Evolutionary conservation across 1,140 invertebrate genomes (phyloP).

Genomic region (Drosophila navojoa): DNA sequence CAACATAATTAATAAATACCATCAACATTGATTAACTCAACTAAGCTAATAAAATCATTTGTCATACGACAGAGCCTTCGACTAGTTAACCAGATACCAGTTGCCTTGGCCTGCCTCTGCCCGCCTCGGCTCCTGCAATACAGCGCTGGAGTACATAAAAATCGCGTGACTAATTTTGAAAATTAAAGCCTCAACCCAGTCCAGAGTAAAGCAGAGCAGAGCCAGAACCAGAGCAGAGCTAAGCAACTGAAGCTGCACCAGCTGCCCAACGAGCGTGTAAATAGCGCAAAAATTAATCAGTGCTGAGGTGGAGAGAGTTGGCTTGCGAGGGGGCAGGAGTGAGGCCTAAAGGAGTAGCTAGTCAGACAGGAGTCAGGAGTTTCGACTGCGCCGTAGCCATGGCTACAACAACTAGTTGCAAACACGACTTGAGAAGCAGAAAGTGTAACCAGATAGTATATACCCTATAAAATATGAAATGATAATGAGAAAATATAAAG

Average conservation of each 20-base stretch:
- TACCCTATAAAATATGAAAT: not conserved
- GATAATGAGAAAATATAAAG: too few relatives aligned
- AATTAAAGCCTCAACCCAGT: slow-evolving; percentile 63
- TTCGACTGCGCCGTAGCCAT: not conserved
- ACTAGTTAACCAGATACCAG: slow-evolving; percentile 59
- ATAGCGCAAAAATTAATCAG: slow-evolving; percentile 82
- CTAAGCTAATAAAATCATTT: slow-evolving; percentile 83
- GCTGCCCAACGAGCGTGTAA: slow-evolving; percentile 75
- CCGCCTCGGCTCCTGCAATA: slow-evolving; percentile 6
- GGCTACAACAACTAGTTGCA: slow-evolving; percentile 10
- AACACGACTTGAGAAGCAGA: not conserved
- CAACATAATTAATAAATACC: slow-evolving; percentile 83
- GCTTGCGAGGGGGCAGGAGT: slow-evolving; percentile 5
- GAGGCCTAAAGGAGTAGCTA: slow-evolving; percentile 6
- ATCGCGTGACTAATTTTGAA: slow-evolving; percentile 80
- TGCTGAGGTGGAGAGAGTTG: slow-evolving; percentile 18
- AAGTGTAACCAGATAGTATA: not conserved
- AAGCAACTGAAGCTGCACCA: slow-evolving; percentile 38
- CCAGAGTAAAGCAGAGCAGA: not conserved
- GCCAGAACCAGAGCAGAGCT: not conserved
- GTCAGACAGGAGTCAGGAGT: slow-evolving; percentile 12
- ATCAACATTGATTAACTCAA: slow-evolving; percentile 83
- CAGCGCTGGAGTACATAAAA: slow-evolving; percentile 73
- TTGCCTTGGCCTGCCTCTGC: not conserved
- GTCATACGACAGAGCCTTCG: slow-evolving; percentile 76